Evolutionary conservation across 92 coral and sea anemone species (phyloP).

Genomic region (Desmophyllum pertusum): DNA sequence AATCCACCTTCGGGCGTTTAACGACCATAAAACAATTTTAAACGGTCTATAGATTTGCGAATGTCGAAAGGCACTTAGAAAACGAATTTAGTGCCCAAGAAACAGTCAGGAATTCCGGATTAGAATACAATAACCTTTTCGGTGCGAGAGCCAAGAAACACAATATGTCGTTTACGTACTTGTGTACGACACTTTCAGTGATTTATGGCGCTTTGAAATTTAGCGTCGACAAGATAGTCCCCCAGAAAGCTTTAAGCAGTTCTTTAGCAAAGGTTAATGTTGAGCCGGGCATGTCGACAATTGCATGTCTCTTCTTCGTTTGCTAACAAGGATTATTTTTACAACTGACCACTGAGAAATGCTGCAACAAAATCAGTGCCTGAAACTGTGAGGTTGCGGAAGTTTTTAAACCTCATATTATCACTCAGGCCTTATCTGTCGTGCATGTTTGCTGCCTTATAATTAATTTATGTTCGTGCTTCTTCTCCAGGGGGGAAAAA

Average conservation of each 20-base stretch:
- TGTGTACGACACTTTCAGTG: slow-evolving; percentile 9
- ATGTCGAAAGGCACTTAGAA: not conserved
- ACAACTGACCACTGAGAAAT: too few relatives aligned
- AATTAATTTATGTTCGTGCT: too few relatives aligned
- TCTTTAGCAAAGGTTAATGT: slow-evolving; percentile 19
- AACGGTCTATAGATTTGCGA: not conserved
- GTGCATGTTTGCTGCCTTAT: not conserved
- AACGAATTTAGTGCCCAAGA: slow-evolving; percentile 5
- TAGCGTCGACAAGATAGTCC: slow-evolving; percentile 32
- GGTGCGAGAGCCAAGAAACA: slow-evolving; percentile 7
- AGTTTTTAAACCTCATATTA: not conserved
- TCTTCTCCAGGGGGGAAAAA: not conserved
- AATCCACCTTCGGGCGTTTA: not conserved
- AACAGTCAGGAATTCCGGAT: slow-evolving; percentile 36
- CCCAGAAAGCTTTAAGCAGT: slow-evolving; percentile 27
- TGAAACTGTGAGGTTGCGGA: slow-evolving; percentile 17
- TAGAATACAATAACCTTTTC: not conserved
- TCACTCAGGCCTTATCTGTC: not conserved
- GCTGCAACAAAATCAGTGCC: not conserved
- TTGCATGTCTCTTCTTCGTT: slow-evolving; percentile 8
- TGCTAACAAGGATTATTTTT: slow-evolving; percentile 47
- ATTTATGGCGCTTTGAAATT: slow-evolving; percentile 41
- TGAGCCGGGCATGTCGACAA: slow-evolving; percentile 47
- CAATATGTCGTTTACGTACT: slow-evolving; percentile 11
- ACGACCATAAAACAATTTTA: not conserved